These are phyloP conservation scores for Hemicordylus capensis DNA, from an alignment of 2,113 vertebrate species.

Conservation along the genomic window DNA sequence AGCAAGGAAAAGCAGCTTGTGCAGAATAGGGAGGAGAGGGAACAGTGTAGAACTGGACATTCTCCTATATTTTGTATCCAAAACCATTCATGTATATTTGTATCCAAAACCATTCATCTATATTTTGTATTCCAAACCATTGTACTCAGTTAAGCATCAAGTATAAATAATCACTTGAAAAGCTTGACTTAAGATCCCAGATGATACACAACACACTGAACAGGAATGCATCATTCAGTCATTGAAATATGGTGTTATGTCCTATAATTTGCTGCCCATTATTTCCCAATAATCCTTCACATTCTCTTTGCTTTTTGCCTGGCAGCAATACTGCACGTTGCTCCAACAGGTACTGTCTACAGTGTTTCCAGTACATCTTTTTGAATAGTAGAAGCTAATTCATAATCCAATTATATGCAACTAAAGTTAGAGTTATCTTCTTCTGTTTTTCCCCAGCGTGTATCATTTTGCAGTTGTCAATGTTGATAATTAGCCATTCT, in stretches of 20 bases:
- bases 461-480: neutral
- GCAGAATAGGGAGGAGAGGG: neutral
- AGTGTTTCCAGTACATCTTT: neutral
- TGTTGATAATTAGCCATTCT: neutral
- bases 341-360: too few species aligned
- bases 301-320: neutral
- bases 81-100: neutral
- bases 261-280: neutral
- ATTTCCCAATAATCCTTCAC: neutral
- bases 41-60: neutral
- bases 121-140: neutral
- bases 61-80: neutral
- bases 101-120: neutral
- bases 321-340: neutral
- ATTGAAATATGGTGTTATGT: neutral
- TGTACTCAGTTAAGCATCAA: too few species aligned
- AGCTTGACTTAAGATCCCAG: neutral
- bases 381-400: neutral
- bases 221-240: neutral
- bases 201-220: too few species aligned
- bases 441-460: too few species aligned
- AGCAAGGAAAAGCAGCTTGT: neutral
- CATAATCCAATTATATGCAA: neutral
- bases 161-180: neutral
- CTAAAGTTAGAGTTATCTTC: neutral